Base-by-base conservation (phyloP, 2,888 invertebrate species). In the Lasioglossum vierecki region DNA sequence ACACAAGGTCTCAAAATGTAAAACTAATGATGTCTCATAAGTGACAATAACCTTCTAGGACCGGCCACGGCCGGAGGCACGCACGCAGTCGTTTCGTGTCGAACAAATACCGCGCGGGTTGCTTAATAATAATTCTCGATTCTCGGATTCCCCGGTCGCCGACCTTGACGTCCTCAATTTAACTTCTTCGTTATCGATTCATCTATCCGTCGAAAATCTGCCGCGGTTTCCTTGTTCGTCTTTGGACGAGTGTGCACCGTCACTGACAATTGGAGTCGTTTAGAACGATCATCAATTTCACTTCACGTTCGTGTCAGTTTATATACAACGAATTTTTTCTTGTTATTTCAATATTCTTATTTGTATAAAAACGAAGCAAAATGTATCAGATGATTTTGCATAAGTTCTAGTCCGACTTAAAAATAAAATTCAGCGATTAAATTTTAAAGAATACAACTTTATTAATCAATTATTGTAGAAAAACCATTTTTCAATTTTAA, bases 91-190 rank as follows among this genome's bases (percentile, higher is more conserved):
- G 26, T 18, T 6, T 22, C 8, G 9, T 22, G 46, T 26, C 39
- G 18, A 9, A 18, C 2, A 35, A 68, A 49, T 41, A 76, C 30
- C 30, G 5, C 46, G 46, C 46, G 2, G 13, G 18, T 77, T 44
- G 22, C 35, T 68, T 68, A 35, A 82, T 35, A 26, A 26, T 18
- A 9, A 68, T 60, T 15, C 75, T 70, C 46, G 75, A 76, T 76
- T 80, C 57, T 15, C 2, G 26, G 22, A 60, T 53, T 35, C 53
- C 4, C 15, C 5, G 26, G 8, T 9, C 30, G 26, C 13, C 8
- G 6, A 39, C 57, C 74, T 74, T 70, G 46, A 66, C 30, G 60
- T 30, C 15, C 3, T 66, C 18, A 6, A 30, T 18, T 63, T 63
- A 46, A 46, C 18, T 39, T 46, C 15, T 68, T 60, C n/a, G 39